These are phyloP conservation scores for Calcarius lapponicus DNA, from an alignment of 2,797 vertebrate genomes.

Conservation along the genomic window DNA sequence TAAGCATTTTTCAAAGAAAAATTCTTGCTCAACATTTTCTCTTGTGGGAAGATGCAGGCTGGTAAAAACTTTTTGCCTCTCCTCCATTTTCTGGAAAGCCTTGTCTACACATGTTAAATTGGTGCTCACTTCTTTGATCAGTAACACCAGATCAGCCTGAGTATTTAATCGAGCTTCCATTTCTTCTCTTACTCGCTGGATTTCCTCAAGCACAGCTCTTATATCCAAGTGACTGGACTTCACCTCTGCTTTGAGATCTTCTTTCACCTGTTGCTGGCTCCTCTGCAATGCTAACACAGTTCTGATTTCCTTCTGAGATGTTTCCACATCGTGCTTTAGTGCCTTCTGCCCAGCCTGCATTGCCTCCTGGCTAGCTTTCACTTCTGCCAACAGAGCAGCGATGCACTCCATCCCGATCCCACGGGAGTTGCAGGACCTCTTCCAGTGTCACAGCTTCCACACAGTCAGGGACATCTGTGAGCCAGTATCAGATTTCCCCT, in stretches of 20 bases:
- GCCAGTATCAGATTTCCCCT: neutral
- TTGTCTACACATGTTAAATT: slow-evolving; percentile 63
- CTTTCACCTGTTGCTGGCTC: slow-evolving; percentile 68
- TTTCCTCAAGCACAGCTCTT: slow-evolving; percentile 69
- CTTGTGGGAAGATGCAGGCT: neutral
- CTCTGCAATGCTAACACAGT: slow-evolving; percentile 43
- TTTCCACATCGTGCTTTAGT: slow-evolving; percentile 63
- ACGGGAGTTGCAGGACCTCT: neutral
- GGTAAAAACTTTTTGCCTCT: slow-evolving; percentile 46
- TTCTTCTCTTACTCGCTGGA: slow-evolving; percentile 73
- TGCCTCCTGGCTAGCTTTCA: slow-evolving; percentile 35
- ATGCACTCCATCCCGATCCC: slow-evolving; percentile 44
- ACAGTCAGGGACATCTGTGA: neutral
- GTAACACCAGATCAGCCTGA: slow-evolving; percentile 57
- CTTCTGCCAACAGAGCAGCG: slow-evolving; percentile 30
- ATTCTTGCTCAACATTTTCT: slow-evolving; percentile 7
- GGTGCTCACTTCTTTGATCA: slow-evolving; percentile 70
- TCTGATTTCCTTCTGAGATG: slow-evolving; percentile 62
- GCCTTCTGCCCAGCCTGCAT: slow-evolving; percentile 62
- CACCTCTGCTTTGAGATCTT: slow-evolving; percentile 56
- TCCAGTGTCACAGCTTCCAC: slow-evolving; percentile 10
- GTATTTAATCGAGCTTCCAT: slow-evolving; percentile 70
- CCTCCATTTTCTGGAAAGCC: slow-evolving; percentile 62
- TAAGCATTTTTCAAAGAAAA: slow-evolving; percentile 23
- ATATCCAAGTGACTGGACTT: slow-evolving; percentile 75